Percentiles rank a stretch among this genome's conserved stretches.
phyloP scores from a whole-genome alignment of 2,797 vertebrate species.

The Bradypodion ventrale region DNA sequence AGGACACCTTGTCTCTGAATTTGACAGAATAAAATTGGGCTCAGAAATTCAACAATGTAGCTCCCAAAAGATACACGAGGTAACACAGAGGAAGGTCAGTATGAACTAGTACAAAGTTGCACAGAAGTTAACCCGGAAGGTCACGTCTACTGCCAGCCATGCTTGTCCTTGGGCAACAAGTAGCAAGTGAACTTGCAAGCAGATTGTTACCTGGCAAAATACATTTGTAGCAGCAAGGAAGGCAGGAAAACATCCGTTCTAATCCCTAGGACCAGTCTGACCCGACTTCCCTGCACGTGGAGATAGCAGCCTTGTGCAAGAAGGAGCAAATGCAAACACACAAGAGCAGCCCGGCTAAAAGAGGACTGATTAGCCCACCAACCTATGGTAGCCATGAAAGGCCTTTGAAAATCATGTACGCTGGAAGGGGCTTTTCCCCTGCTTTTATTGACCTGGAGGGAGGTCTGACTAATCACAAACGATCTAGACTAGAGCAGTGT shows the following conservation, averaged over 20 bases:
- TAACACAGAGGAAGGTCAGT: conserved; percentile 48
- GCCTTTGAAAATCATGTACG: too few relatives aligned
- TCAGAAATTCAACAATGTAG: not conserved
- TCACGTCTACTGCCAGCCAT: conserved; percentile 46
- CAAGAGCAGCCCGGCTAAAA: conserved; percentile 28
- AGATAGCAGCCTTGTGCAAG: not conserved
- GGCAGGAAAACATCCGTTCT: too few relatives aligned
- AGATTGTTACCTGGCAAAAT: not conserved
- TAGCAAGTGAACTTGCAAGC: conserved; percentile 42
- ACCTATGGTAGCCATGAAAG: not conserved
- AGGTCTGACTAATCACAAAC: too few relatives aligned
- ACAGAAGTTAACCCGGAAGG: conserved; percentile 55
- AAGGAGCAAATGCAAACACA: not conserved
- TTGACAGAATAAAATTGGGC: conserved; percentile 61
- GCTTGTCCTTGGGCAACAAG: conserved; percentile 61
- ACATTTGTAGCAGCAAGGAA: not conserved
- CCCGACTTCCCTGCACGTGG: conserved; percentile 15
- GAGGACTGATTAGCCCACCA: not conserved
- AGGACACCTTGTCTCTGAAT: conserved; percentile 20
- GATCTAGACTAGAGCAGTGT: too few relatives aligned
- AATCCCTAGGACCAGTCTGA: not conserved
- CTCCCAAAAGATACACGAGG: conserved; percentile 38
- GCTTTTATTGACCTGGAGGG: too few relatives aligned
- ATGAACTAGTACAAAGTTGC: conserved; percentile 51
- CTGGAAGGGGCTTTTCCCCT: too few relatives aligned